These are phyloP conservation scores for Drosophila lacertosa DNA, from an alignment of 1,140 invertebrate species.

Conservation along the genomic window DNA sequence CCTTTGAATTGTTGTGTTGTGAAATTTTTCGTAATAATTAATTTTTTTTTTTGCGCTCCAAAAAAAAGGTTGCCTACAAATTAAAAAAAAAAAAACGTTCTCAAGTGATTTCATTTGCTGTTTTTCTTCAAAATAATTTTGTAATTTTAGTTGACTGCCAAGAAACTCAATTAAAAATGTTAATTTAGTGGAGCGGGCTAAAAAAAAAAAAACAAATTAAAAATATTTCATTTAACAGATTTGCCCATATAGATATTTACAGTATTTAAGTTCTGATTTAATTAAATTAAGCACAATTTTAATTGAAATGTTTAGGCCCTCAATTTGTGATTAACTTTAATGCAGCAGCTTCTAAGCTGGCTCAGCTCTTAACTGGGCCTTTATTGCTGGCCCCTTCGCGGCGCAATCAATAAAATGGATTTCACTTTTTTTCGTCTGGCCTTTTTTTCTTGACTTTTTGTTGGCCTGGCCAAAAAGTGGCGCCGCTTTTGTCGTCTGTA, in stretches of 20 bases:
- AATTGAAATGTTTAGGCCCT: background rate
- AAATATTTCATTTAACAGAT: conserved; percentile 29
- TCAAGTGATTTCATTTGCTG: conserved; percentile 64
- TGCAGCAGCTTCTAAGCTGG: conserved; percentile 24
- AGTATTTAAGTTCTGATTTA: background rate
- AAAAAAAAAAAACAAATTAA: conserved; percentile 29
- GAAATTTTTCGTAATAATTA: conserved; percentile 79
- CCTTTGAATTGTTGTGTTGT: conserved; percentile 67
- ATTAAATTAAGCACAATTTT: background rate
- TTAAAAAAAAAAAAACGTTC: conserved; percentile 14
- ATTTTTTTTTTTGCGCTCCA: conserved; percentile 69
- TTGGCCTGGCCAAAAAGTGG: conserved; percentile 36
- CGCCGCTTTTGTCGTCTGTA: conserved; percentile 22
- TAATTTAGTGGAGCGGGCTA: conserved; percentile 25
- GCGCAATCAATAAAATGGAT: conserved; percentile 70
- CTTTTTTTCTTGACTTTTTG: conserved; percentile 5
- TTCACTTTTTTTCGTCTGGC: conserved; percentile 36
- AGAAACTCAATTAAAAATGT: conserved; percentile 45
- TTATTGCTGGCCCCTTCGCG: conserved; percentile 39
- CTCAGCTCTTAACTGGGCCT: conserved; percentile 4
- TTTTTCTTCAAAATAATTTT: conserved; percentile 68
- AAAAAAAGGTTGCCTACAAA: conserved; percentile 30
- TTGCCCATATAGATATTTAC: conserved; percentile 9
- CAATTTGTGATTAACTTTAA: background rate
- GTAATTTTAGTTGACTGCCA: conserved; percentile 66